Conservation (phyloP, 2,113 vertebrate genomes). For the Oreochromis tanganicae region DNA sequence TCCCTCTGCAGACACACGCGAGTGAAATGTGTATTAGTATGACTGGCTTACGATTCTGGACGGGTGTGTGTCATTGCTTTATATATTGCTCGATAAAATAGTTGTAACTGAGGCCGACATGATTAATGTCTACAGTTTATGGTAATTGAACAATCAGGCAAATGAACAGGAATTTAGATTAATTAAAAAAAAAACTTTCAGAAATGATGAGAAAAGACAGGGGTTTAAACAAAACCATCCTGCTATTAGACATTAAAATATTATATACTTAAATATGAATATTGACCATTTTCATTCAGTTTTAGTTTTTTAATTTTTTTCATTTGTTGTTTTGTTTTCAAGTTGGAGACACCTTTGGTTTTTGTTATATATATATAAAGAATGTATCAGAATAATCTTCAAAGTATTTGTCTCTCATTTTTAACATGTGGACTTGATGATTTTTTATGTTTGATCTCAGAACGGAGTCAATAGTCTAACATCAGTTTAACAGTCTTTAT, state of each 20-base stretch:
- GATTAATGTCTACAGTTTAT: not conserved
- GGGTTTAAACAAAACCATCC: not conserved
- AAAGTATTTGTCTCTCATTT: not conserved
- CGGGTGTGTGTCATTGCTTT: no score
- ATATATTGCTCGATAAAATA: no score
- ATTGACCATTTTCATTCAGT: not conserved
- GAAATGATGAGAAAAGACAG: not conserved
- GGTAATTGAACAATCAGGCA: not conserved
- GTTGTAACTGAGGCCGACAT: not conserved
- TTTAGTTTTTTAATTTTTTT: not conserved
- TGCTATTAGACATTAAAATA: not conserved
- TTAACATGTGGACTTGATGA: not conserved
- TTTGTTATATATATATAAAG: not conserved
- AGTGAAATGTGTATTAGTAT: not conserved
- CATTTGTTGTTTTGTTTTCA: not conserved
- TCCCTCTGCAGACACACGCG: not conserved
- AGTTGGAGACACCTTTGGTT: not conserved
- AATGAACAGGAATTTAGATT: not conserved
- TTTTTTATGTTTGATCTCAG: not conserved
- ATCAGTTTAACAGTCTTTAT: not conserved
- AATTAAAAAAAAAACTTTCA: not conserved
- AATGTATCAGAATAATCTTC: not conserved
- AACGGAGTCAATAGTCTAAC: not conserved
- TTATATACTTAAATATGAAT: not conserved
- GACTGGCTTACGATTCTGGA: no score